Evolutionary conservation across 2,113 vertebrate genomes (phyloP), one percentile per base, ranked within the genome.

Genomic region (Zingel zingel): DNA sequence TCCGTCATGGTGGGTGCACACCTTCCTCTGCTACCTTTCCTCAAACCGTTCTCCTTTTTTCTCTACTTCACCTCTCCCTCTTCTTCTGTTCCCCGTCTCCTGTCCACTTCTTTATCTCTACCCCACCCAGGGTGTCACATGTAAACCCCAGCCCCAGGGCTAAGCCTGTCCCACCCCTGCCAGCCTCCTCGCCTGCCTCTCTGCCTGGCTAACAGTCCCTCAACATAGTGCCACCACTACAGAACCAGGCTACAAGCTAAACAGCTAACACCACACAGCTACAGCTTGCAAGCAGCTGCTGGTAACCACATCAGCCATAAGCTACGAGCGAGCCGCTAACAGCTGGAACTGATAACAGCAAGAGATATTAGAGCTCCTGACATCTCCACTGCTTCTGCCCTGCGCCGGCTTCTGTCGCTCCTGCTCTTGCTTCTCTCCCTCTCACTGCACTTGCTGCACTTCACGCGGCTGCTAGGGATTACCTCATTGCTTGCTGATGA

Each of bases 1-100:
- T 99, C 97, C 61, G 97, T 98, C 98, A 99, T 99, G 94, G 90
- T 94, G 89, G 92, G 89, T 54, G 63, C 90, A 86, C 88, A 88
- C 92, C 89, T 91, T 86, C 64, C 63, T 65, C 63, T 58, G 72
- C 51, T 67, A 58, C 77, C 83, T 82, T 70, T 45, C 56, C 75
- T 61, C 50, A 82, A 80, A 86, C 43, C 83, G 77, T 54, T 33
- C 25, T 68, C 14, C 71, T 56, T 25, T 33, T 51, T 13, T n/a
- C 83, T 65, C 27, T 73, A 56, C 86, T 81, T 57, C 47, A 51
- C 67, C 56, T 68, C 67, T 68, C 21, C 18, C 9, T 43, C 61
- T 48, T 77, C 48, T 74, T 70, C 53, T 68, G 45, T 47, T 59
- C 33, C 33, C 21, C 13, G 7, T 63, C 75, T 45, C 21, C 27